These are phyloP conservation scores for Dasyornis broadbenti DNA, from an alignment of 2,113 vertebrate species.

Conservation along the genomic window DNA sequence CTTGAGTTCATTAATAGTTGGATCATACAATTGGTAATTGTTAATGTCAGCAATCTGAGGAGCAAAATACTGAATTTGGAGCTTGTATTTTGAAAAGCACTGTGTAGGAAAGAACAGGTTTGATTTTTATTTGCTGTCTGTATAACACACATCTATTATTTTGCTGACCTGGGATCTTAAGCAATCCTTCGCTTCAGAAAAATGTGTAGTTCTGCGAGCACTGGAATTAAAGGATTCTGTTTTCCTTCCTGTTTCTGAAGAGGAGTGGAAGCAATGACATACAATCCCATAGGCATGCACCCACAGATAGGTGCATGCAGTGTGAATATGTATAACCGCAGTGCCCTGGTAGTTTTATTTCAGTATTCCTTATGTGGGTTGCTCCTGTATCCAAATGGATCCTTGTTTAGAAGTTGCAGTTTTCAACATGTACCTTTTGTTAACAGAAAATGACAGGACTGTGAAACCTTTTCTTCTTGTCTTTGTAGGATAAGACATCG, in stretches of 20 bases:
- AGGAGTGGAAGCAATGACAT: not conserved
- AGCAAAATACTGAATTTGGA: not conserved
- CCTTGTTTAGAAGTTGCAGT: not conserved
- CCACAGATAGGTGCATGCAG: not conserved
- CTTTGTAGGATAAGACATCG: constrained; percentile 31
- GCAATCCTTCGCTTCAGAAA: not conserved
- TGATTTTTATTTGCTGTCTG: not conserved
- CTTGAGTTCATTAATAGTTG: not conserved
- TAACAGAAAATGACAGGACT: not conserved
- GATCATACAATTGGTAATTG: not conserved
- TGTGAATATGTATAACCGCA: not conserved
- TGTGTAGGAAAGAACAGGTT: not conserved
- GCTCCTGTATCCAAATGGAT: not conserved
- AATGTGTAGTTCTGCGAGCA: not conserved
- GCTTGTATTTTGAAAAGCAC: not conserved
- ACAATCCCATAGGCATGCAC: not conserved
- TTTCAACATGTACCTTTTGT: not conserved
- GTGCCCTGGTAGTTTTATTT: not conserved
- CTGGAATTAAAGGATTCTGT: not conserved
- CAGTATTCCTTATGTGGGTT: not conserved
- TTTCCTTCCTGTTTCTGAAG: not conserved
- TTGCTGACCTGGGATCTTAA: not conserved
- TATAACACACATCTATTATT: not conserved
- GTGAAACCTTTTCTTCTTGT: not conserved
- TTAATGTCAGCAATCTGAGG: not conserved